phyloP scores from a whole-genome alignment of 2,888 invertebrate genomes.

The Xanthorhoe spadicearia region DNA sequence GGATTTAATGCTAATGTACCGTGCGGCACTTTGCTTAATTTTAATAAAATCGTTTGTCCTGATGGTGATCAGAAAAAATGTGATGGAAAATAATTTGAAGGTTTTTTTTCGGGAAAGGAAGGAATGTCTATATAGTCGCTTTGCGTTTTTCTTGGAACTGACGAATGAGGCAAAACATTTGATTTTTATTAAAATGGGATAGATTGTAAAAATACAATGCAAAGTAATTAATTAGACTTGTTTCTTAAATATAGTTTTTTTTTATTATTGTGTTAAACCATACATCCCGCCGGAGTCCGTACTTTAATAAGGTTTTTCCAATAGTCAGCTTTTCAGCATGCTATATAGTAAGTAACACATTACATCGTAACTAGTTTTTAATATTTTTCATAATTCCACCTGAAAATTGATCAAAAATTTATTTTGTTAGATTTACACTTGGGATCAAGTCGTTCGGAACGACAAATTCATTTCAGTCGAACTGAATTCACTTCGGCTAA shows the following conservation, averaged over 20 bases:
- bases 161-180: no score
- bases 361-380: no score
- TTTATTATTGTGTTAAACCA: no score
- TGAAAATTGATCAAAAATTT: slow-evolving; percentile 74
- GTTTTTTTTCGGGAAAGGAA: slow-evolving; percentile 8
- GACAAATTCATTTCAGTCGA: slow-evolving; percentile 47
- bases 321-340: no score
- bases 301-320: no score
- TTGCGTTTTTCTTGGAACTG: background rate
- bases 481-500: slow-evolving; percentile 66
- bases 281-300: no score
- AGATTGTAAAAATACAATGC: background rate
- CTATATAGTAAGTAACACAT: no score
- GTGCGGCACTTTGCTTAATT: slow-evolving; percentile 57
- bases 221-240: no score
- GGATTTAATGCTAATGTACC: slow-evolving; percentile 76
- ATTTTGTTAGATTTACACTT: slow-evolving; percentile 56
- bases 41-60: slow-evolving; percentile 47
- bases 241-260: no score
- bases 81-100: slow-evolving; percentile 23
- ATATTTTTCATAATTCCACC: slow-evolving; percentile 43
- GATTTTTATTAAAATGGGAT: no score
- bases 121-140: background rate
- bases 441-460: slow-evolving; percentile 56
- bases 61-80: slow-evolving; percentile 43